Conservation (phyloP, 2,888 invertebrate genomes). For the Drosophila hamatofila region DNA sequence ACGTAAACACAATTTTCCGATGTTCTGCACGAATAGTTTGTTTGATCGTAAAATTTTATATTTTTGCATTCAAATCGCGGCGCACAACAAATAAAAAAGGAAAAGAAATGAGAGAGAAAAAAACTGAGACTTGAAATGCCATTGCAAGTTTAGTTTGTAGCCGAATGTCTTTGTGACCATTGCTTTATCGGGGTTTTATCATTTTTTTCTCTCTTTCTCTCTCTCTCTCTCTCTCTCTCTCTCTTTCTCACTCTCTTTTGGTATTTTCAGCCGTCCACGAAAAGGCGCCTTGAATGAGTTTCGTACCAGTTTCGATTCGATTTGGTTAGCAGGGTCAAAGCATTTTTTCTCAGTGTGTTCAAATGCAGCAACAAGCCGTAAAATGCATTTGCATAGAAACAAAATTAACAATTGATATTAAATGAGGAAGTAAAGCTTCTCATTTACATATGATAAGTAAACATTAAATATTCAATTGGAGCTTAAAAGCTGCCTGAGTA, state of each 20-base stretch:
- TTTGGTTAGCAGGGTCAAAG: constrained; percentile 32
- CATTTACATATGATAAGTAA: neutral
- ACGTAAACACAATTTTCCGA: constrained; percentile 77
- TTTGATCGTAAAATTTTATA: constrained; percentile 79
- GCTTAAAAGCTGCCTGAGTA: too few relatives aligned
- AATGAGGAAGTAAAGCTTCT: neutral
- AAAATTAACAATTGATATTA: neutral
- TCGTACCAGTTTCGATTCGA: constrained; percentile 31
- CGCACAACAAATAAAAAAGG: constrained; percentile 45
- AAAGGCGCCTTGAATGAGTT: constrained; percentile 34
- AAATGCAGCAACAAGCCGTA: constrained; percentile 22
- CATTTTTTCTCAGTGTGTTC: constrained; percentile 4
- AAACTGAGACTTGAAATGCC: constrained; percentile 54
- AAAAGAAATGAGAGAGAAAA: constrained; percentile 11
- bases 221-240: neutral
- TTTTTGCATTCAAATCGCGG: constrained; percentile 74
- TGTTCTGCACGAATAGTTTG: constrained; percentile 81
- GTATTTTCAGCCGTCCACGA: neutral
- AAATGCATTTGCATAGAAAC: constrained; percentile 31
- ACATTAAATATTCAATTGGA: neutral
- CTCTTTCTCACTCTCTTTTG: neutral
- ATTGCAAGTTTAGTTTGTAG: constrained; percentile 52
- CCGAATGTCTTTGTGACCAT: constrained; percentile 31
- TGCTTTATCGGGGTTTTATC: constrained; percentile 15
- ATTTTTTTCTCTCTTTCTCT: neutral